Evolutionary conservation across 2,113 vertebrate genomes (phyloP).

Genomic region (Crypturellus undulatus): DNA sequence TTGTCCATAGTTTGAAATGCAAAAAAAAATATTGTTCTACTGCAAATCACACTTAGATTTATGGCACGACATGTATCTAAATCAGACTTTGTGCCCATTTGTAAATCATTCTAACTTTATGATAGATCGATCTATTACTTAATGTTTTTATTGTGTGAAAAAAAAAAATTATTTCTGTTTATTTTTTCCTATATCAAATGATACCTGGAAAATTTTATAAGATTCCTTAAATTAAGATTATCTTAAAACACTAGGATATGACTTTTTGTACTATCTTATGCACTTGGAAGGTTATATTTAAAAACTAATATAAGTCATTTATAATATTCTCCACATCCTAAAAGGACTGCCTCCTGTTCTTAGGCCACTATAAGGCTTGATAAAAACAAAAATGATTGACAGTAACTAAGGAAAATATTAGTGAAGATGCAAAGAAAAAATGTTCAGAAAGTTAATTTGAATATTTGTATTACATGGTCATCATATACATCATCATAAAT

Average conservation of each 20-base stretch:
- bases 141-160: neutral
- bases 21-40: neutral
- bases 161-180: neutral
- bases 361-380: neutral
- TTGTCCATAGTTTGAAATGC: neutral
- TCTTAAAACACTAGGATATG: neutral
- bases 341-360: neutral
- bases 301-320: neutral
- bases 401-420: neutral
- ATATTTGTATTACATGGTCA: neutral
- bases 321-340: neutral
- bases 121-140: neutral
- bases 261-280: neutral
- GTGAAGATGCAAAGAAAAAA: neutral
- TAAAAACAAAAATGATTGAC: neutral
- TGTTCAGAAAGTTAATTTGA: neutral
- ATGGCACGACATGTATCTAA: neutral
- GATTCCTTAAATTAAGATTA: neutral
- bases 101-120: neutral
- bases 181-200: neutral
- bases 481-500: neutral
- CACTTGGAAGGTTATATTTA: neutral
- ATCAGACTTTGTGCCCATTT: rapidly evolving
- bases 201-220: neutral
- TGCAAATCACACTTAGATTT: neutral